Base-by-base conservation (phyloP, 2,113 vertebrate species). In the Pseudorectes ferrugineus region DNA sequence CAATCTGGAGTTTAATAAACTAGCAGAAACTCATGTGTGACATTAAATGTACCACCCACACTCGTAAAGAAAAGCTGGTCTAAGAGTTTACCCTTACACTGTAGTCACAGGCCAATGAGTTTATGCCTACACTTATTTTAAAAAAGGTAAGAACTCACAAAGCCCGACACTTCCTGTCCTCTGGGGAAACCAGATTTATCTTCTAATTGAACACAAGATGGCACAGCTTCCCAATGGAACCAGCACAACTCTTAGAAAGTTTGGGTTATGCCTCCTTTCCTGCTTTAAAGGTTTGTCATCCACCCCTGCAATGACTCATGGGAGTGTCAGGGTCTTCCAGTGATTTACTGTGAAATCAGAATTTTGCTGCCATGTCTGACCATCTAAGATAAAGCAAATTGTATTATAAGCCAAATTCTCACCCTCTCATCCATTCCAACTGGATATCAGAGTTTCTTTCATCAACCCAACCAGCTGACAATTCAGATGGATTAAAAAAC, bases 171-270 rank as follows among this genome's bases (percentile, higher is more conserved):
- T 36, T 55, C 11, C 14, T 29, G n/a, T 45, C 38, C 33, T 52
- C 63, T 57, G 18, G 25, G 31, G 45, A 75, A 91, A 57, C 0
- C 57, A 61, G 52, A 57, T 54, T 75, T 59, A 75, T 93, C 52
- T 73, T 90, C 68, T 29, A 15, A 33, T 26, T 65, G 73, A 70
- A 84, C 86, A 92, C 84, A 82, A 92, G 84, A 89, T 94, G 91
- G 91, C 89, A 95, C 73, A 92, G 62, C 80, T 87, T 92, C 33
- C 57, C 72, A 89, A 9, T 81, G 79, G 79, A 96, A 84, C 16
- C 7, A 59, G 10, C 24, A 54, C 10, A 35, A 20, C 9, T 58
- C 65, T 70, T 35, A 35, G 5, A 48, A 92, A 59, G 16, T 77
- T 90, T 73, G 54, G 38, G 3, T 46, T 80, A 24, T 26, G 7